A percentile compares a stretch with the other conserved stretches of the same genome.
Evolutionary conservation across 2,113 vertebrate genomes (phyloP).

Genomic region (Hypanus sabinus): DNA sequence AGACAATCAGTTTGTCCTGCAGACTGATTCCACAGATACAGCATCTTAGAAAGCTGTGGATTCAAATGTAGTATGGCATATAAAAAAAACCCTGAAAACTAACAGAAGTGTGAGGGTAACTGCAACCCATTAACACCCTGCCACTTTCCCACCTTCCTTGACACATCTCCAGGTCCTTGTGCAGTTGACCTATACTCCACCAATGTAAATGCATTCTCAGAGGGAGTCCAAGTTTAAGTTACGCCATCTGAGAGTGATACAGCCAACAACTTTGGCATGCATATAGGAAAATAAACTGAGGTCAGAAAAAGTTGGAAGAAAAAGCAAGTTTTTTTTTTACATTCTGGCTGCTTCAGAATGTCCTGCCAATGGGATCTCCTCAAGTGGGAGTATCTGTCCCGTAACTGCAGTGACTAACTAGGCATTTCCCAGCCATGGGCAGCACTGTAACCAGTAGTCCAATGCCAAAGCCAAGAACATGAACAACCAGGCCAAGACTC

Average conservation of each 20-base stretch:
- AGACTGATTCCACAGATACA: too few species aligned
- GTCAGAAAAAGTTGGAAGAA: background rate
- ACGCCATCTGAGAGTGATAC: background rate
- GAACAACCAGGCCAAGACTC: background rate
- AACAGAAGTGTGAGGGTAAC: background rate
- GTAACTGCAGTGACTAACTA: background rate
- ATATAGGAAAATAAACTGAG: background rate
- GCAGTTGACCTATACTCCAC: background rate
- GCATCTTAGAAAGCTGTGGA: too few species aligned
- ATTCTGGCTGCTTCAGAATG: background rate
- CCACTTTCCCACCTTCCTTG: background rate
- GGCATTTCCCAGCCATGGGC: background rate
- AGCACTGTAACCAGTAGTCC: background rate
- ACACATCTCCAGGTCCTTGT: background rate
- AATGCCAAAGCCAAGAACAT: background rate
- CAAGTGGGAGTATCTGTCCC: background rate
- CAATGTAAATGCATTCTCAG: background rate
- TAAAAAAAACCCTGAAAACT: background rate
- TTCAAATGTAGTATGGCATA: too few species aligned
- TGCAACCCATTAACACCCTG: too few species aligned
- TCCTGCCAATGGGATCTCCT: background rate
- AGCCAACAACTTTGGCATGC: background rate
- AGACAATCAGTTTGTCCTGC: too few species aligned
- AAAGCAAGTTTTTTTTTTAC: background rate
- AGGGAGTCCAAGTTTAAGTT: background rate